Percentiles rank a stretch among this genome's conserved stretches.
Conservation (phyloP, 1,140 invertebrate genomes). For the Leptinotarsa texana region DNA sequence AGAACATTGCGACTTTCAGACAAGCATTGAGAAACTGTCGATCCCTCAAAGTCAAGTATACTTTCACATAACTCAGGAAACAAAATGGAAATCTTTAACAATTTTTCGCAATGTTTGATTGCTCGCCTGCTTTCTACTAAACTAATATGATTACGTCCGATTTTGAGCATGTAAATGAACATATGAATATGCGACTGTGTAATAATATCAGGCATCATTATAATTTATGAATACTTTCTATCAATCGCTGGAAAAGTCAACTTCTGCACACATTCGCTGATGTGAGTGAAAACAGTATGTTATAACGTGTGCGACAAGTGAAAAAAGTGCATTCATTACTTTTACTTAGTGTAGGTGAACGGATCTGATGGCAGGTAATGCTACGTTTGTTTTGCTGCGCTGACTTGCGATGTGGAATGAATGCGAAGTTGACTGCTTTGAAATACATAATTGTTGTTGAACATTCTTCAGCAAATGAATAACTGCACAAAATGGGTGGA, state of each 20-base stretch:
- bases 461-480: not conserved
- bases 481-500: not conserved
- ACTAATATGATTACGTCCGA: not conserved
- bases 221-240: slow-evolving; percentile 4
- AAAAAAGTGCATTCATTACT: slow-evolving; percentile 6
- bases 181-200: not conserved
- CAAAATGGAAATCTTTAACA: no score
- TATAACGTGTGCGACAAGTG: not conserved
- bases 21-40: no score
- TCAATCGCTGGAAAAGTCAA: not conserved
- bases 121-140: not conserved
- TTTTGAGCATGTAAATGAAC: not conserved
- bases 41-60: no score
- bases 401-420: not conserved
- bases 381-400: not conserved
- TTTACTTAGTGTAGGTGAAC: slow-evolving; percentile 4
- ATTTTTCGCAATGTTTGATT: no score
- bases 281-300: not conserved
- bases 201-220: not conserved
- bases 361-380: not conserved
- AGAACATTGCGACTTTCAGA: no score
- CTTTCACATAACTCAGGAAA: no score
- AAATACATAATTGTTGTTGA: not conserved
- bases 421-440: not conserved
- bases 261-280: not conserved